Conservation (phyloP, 35 echinoderm and acorn worm species). For the Amphiura filiformis region DNA sequence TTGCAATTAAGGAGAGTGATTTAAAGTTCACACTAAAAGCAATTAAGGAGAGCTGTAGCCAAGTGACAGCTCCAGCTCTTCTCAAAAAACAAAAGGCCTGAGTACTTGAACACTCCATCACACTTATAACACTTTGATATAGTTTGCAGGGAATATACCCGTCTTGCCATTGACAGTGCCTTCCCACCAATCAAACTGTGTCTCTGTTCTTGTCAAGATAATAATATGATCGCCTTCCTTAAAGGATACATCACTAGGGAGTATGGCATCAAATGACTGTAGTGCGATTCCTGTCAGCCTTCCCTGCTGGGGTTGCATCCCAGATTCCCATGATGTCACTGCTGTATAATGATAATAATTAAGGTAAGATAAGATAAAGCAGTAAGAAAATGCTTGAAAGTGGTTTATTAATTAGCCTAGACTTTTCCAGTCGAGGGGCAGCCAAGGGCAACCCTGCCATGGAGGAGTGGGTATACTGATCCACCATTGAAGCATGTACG, state of each 20-base stretch:
- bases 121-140: conserved; percentile 60
- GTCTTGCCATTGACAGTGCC: conserved; percentile 61
- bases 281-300: conserved; percentile 42
- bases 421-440: not conserved
- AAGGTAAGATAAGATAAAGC: not conserved
- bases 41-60: too few relatives aligned
- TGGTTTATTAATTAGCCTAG: not conserved
- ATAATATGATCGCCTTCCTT: conserved; percentile 56
- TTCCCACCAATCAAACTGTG: conserved; percentile 95
- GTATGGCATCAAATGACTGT: conserved; percentile 55
- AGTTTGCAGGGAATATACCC: conserved; percentile 96
- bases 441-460: not conserved
- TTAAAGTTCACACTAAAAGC: too few relatives aligned
- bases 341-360: not conserved
- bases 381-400: not conserved
- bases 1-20: too few relatives aligned
- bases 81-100: too few relatives aligned
- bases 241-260: conserved; percentile 82
- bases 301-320: conserved; percentile 29
- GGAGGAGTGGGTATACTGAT: not conserved
- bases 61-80: too few relatives aligned
- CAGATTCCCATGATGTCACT: not conserved
- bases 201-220: conserved; percentile 63
- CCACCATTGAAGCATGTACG: too few relatives aligned
- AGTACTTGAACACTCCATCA: too few relatives aligned